Base-by-base conservation (phyloP, 2,113 vertebrate genomes). In the Lamprotornis superbus region DNA sequence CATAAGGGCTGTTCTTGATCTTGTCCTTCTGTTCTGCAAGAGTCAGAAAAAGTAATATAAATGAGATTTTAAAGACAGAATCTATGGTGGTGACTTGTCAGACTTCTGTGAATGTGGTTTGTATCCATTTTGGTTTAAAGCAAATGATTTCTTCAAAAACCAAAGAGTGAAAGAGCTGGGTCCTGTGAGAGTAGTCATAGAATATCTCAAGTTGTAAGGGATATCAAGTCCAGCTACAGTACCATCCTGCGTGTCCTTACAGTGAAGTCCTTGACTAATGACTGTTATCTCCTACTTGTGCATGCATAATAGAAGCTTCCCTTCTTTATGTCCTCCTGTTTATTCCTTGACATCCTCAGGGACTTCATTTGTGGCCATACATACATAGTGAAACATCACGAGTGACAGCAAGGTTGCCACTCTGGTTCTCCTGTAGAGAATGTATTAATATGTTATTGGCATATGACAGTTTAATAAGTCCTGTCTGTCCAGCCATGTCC, bases 391-490 rank as follows among this genome's bases (percentile, higher is more conserved):
- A 92, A 81, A 68, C 60, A 90, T 86, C 33, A 73, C 4, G 2
- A 28, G 56, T 53, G 85, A 86, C 85, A 95, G 86, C 68, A 95
- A 81, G 56, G 73, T 90, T 93, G 71, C 90, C 42, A 73, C 77
- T 93, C 73, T 30, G n/a, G 31, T 83, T 88, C 60, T 87, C 69
- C 69, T 68, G 73, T 25, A 79, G 53, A 61, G 35, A 89, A 73
- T 39, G 35, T 27, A 50, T 68, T 80, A 78, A 40, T 73, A 49
- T 57, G 25, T 90, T 89, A 89, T 63, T 92, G 95, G 46, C 77
- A 70, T 81, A 53, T 94, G 90, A 76, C 83, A 87, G 53, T 93
- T 96, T 90, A 95, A 96, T 96, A 80, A 90, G 73, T 79, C 56
- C 64, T 90, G 30, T 81, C 73, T 94, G 80, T 92, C 73, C 44